Evolutionary conservation across 2,888 invertebrate species (phyloP).

Genomic region (Iphiclides podalirius): DNA sequence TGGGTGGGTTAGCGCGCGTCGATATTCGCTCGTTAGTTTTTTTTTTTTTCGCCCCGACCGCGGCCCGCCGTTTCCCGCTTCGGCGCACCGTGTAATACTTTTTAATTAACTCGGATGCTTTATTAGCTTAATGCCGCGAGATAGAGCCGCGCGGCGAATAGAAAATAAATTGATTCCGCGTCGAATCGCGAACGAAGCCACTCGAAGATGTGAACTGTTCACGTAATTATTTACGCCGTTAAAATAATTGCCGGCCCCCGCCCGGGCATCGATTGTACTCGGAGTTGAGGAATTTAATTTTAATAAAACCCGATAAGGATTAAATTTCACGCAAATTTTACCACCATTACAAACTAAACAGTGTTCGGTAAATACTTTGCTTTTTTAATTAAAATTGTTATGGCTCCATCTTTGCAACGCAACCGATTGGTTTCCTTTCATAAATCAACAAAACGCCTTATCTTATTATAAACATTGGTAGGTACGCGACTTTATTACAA

Average conservation of each 20-base stretch:
- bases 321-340: constrained; percentile 74
- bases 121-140: constrained; percentile 74
- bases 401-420: constrained; percentile 42
- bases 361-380: constrained; percentile 75
- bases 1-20: constrained; percentile 51
- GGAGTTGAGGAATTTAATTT: constrained; percentile 53
- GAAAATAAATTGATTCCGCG: constrained; percentile 38
- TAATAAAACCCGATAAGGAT: constrained; percentile 67
- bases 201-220: neutral
- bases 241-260: constrained; percentile 47
- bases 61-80: constrained; percentile 44
- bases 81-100: constrained; percentile 51
- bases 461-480: constrained; percentile 17
- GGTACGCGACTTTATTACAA: constrained; percentile 8
- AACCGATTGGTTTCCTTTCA: constrained; percentile 60
- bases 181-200: constrained; percentile 20
- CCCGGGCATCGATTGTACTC: constrained; percentile 36
- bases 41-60: constrained; percentile 44
- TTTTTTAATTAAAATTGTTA: constrained; percentile 71
- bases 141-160: constrained; percentile 52
- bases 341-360: constrained; percentile 70
- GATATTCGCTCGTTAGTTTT: constrained; percentile 38
- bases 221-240: constrained; percentile 50
- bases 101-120: constrained; percentile 79
- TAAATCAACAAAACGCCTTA: constrained; percentile 28